A percentile compares a stretch with the other conserved stretches of the same genome.
Conservation (phyloP, 2,888 invertebrate species). For the Phymatocera aterrima region DNA sequence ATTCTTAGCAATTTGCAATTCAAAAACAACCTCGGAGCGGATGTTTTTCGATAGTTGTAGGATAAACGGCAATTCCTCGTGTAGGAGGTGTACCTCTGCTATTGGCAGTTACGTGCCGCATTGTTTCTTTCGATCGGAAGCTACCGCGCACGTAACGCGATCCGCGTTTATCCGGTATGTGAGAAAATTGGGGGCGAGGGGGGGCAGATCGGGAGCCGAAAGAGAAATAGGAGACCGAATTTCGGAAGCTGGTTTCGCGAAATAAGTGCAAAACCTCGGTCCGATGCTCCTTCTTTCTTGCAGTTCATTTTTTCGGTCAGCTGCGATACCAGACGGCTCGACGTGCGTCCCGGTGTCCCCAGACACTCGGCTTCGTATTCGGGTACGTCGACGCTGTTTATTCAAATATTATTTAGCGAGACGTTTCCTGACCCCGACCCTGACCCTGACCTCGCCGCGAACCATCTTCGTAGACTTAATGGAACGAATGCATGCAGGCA, state of each 20-base stretch:
- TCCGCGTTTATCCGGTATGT: too few relatives aligned
- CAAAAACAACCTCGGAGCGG: not conserved
- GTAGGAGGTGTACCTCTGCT: too few relatives aligned
- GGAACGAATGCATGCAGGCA: too few relatives aligned
- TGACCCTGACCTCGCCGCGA: constrained; percentile 32
- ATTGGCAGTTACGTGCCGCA: too few relatives aligned
- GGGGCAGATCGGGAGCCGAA: too few relatives aligned
- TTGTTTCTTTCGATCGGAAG: too few relatives aligned
- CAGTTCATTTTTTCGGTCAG: not conserved
- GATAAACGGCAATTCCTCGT: not conserved
- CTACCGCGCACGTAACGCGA: too few relatives aligned
- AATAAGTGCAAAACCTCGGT: too few relatives aligned
- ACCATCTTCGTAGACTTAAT: constrained; percentile 14
- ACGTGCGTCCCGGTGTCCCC: not conserved
- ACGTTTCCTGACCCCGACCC: constrained; percentile 24
- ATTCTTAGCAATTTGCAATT: constrained; percentile 10
- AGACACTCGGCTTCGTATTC: not conserved
- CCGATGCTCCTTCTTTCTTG: not conserved
- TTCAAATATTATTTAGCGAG: constrained; percentile 33
- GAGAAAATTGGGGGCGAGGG: too few relatives aligned
- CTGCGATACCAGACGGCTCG: not conserved
- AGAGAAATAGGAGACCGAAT: too few relatives aligned
- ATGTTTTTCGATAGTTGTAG: constrained; percentile 8
- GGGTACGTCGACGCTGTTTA: constrained; percentile 5
- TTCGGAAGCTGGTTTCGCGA: too few relatives aligned